Evolutionary conservation across 2,888 invertebrate genomes (phyloP).

Genomic region (Ormyrus nitidulus): DNA sequence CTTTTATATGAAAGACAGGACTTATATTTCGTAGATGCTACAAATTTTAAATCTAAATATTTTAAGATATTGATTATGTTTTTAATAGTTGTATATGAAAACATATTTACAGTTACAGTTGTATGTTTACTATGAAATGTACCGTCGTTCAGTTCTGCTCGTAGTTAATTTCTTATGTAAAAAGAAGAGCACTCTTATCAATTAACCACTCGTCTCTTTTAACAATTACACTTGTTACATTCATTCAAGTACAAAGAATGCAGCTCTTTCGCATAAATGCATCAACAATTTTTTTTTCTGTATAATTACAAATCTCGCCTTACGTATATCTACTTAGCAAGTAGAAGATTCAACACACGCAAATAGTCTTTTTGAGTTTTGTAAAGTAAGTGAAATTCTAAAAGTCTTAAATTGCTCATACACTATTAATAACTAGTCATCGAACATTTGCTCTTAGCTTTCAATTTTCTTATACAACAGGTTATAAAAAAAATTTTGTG

Average conservation of each 20-base stretch:
- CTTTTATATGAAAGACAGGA: background rate
- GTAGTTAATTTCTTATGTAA: conserved; percentile 16
- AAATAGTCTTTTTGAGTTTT: conserved; percentile 36
- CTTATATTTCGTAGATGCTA: too few species aligned
- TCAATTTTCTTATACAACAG: background rate
- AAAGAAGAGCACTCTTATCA: conserved; percentile 37
- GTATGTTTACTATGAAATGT: too few species aligned
- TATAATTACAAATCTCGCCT: conserved; percentile 17
- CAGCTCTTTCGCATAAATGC: conserved; percentile 47
- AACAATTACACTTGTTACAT: conserved; percentile 19
- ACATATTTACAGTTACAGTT: too few species aligned
- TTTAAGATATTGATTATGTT: too few species aligned
- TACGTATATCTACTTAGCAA: conserved; percentile 14
- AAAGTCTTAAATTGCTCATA: background rate
- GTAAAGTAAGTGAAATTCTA: conserved; percentile 4
- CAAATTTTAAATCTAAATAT: too few species aligned
- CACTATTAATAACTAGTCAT: background rate
- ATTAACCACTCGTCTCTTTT: background rate
- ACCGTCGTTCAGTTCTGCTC: conserved; percentile 37
- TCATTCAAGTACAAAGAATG: conserved; percentile 44
- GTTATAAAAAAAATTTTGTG: background rate
- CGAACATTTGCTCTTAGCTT: background rate
- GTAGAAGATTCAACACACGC: conserved; percentile 5
- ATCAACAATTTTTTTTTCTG: conserved; percentile 41
- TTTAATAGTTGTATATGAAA: too few species aligned